Percentiles rank a stretch among this genome's conserved stretches.
These are phyloP conservation scores for Mesochorus sp. DNA, from an alignment of 2,888 invertebrate genomes.

Conservation along the genomic window DNA sequence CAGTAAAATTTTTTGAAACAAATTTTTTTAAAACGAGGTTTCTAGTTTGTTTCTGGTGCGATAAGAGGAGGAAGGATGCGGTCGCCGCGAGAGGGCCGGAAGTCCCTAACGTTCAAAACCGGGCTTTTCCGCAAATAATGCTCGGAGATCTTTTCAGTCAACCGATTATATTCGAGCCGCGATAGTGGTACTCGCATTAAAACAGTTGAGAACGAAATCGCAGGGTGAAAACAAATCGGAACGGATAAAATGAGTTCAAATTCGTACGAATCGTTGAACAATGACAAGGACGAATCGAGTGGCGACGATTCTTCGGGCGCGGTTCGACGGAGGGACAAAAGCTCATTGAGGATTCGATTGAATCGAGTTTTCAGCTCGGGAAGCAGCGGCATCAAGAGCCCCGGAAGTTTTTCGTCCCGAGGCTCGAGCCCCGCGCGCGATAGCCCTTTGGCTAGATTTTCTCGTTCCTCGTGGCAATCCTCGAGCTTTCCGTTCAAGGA, in stretches of 20 bases:
- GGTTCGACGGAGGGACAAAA: conserved; percentile 56
- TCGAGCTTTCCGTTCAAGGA: not conserved
- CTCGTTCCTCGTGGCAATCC: conserved; percentile 69
- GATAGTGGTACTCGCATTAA: too few species aligned
- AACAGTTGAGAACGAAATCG: too few species aligned
- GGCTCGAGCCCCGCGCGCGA: conserved; percentile 60
- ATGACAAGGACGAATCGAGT: conserved; percentile 50
- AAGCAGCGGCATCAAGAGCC: conserved; percentile 56
- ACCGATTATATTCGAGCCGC: conserved; percentile 15
- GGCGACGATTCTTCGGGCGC: conserved; percentile 37
- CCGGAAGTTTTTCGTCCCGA: conserved; percentile 60
- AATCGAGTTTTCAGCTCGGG: conserved; percentile 65
- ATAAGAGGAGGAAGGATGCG: conserved; percentile 51
- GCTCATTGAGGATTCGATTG: conserved; percentile 67
- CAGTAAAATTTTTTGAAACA: too few species aligned
- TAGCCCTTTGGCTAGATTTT: conserved; percentile 61
- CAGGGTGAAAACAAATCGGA: too few species aligned
- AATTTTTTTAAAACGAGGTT: not conserved
- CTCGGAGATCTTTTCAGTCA: conserved; percentile 3
- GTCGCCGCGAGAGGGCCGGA: conserved; percentile 33
- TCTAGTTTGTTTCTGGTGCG: not conserved
- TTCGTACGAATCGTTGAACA: conserved; percentile 48
- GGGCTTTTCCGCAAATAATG: not conserved
- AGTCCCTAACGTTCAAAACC: not conserved
- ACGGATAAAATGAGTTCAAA: conserved; percentile 53